A percentile compares a stretch with the other conserved stretches of the same genome.
Evolutionary conservation across 2,888 invertebrate species (phyloP).

Genomic region (Endomychus coccineus): DNA sequence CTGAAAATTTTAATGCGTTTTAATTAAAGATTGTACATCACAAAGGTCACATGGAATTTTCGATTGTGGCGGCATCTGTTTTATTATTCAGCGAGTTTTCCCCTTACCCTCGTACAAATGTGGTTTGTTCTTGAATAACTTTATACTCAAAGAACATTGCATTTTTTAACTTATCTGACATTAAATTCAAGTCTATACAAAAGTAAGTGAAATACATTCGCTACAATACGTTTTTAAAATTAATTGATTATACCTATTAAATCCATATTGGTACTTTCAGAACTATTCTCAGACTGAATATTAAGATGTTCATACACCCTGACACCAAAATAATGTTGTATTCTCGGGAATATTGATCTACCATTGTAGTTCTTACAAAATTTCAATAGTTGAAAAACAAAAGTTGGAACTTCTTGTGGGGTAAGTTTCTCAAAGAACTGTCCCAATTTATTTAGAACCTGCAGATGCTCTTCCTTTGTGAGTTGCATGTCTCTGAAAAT

Average conservation of each 20-base stretch:
- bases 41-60: too few relatives aligned
- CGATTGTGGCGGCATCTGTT: too few relatives aligned
- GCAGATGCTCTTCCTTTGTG: slow-evolving; percentile 51
- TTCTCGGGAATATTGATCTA: slow-evolving; percentile 33
- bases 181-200: too few relatives aligned
- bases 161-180: too few relatives aligned
- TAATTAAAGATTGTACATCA: too few relatives aligned
- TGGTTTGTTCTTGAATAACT: too few relatives aligned
- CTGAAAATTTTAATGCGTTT: too few relatives aligned
- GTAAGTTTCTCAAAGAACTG: slow-evolving; percentile 51
- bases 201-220: too few relatives aligned
- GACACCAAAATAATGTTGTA: slow-evolving; percentile 38
- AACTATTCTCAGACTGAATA: slow-evolving; percentile 22
- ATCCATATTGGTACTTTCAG: slow-evolving; percentile 33
- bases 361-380: slow-evolving; percentile 46
- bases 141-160: too few relatives aligned
- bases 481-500: slow-evolving; percentile 52
- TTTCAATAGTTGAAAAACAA: slow-evolving; percentile 60
- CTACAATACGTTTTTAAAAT: too few relatives aligned
- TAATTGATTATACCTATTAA: slow-evolving; percentile 30
- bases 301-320: slow-evolving; percentile 32
- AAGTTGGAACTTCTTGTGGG: slow-evolving; percentile 56
- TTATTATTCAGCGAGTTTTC: too few relatives aligned
- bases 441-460: slow-evolving; percentile 57
- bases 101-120: too few relatives aligned